Evolutionary conservation across 2,113 vertebrate species (phyloP), one percentile per base, ranked within the genome.

Genomic region (Tylochromis polylepis): DNA sequence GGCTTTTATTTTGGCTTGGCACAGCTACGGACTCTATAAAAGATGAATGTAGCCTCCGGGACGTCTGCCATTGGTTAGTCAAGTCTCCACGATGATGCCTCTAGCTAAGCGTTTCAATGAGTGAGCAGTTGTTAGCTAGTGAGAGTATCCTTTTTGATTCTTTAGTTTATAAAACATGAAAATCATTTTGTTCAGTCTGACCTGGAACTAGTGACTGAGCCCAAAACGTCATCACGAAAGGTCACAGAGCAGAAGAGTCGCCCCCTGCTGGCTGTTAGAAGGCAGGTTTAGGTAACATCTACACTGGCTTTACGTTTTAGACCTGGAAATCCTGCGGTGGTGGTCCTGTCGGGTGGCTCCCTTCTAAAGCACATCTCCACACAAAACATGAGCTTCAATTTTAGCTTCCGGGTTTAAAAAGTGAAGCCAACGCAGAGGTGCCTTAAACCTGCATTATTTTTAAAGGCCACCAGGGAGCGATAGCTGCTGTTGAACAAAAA

Each of bases 291-390:
- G 70, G 24, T 29, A 49, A 49, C 43, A 11, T 7, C 2, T 49
- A 18, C 41, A 49, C 49, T 46, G 18, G 41, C 0, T 49, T 46
- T 41, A 72, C 0, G 0, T 72, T 72, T 27, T 72, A 72, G 8
- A 46, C 3, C 65, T 43, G 7, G 36, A 70, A 72, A 14, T 72
- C 38, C 38, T 18, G 60, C 11, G 11, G 36, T 65, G 60, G 0
- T 65, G 31, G 6, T 65, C 0, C 6, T 31, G 31, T 65, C 0
- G 0, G 0, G 4, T 38, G 31, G 5, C 27, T 67, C 14, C n/a
- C 12, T 46, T 43, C 65, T 70, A 70, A 70, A 70, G 36, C 1
- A n/a, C 11, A 0, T 41, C 62, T 67, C 11, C 62, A 22, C 59
- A 7, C 59, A 62, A 62, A 62, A 62, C 0, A 65, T n/a, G 31